Conservation (phyloP, 2,888 invertebrate genomes). For the Plagiodera versicolora region DNA sequence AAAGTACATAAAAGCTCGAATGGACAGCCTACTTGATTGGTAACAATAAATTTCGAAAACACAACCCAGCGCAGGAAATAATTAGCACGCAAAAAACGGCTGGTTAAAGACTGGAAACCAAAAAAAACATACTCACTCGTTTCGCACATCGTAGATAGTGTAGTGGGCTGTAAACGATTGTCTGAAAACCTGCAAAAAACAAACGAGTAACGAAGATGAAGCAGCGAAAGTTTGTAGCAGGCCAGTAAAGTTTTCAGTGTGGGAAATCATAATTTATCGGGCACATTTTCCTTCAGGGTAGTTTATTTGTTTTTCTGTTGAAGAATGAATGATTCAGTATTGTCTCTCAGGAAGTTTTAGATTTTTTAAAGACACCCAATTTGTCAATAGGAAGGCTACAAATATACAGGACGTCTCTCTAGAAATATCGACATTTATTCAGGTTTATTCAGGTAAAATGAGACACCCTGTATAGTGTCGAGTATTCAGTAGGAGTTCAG, state of each 20-base stretch:
- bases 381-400: too few relatives aligned
- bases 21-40: background rate
- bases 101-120: too few relatives aligned
- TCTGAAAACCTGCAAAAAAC: slow-evolving; percentile 73
- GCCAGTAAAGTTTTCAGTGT: slow-evolving; percentile 4
- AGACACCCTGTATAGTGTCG: too few relatives aligned
- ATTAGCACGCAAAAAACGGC: too few relatives aligned
- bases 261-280: slow-evolving; percentile 1
- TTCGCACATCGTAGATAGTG: slow-evolving; percentile 88
- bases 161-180: slow-evolving; percentile 86
- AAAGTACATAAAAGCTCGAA: background rate
- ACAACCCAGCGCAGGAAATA: too few relatives aligned
- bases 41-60: background rate
- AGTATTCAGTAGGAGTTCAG: too few relatives aligned
- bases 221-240: slow-evolving; percentile 2
- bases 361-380: too few relatives aligned
- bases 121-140: slow-evolving; percentile 69
- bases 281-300: background rate
- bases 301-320: slow-evolving; percentile 9
- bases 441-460: too few relatives aligned
- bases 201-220: slow-evolving; percentile 12
- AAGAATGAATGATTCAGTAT: background rate
- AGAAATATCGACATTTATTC: too few relatives aligned
- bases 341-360: too few relatives aligned
- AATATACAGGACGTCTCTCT: too few relatives aligned